A percentile compares a stretch with the other conserved stretches of the same genome.
These are phyloP conservation scores for Gadopsis bispinosus DNA, from an alignment of 2,797 vertebrate genomes.

Conservation along the genomic window DNA sequence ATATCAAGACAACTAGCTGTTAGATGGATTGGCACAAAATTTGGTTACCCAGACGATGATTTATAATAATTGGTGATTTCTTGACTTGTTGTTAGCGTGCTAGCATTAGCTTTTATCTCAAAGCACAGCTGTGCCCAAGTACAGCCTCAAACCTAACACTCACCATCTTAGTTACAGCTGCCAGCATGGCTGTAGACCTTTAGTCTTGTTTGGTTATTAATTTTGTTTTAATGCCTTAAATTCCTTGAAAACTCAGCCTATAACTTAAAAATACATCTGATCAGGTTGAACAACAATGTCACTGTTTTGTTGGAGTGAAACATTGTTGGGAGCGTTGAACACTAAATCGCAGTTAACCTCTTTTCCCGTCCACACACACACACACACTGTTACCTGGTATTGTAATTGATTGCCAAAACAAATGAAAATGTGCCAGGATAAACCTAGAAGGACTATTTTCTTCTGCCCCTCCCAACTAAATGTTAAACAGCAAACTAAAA, in stretches of 20 bases:
- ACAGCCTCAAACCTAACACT: not conserved
- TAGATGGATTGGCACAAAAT: not conserved
- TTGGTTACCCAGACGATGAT: not conserved
- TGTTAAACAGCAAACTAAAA: not conserved
- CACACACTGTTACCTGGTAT: no score
- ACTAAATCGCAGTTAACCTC: not conserved
- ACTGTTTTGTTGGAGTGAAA: not conserved
- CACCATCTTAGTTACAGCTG: not conserved
- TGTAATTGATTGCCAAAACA: not conserved
- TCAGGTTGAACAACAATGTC: not conserved
- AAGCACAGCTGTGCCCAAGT: not conserved
- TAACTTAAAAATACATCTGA: not conserved
- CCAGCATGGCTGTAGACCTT: not conserved
- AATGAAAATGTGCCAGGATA: not conserved
- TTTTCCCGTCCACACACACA: not conserved
- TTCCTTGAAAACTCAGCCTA: not conserved
- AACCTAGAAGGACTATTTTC: not conserved
- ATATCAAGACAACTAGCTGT: not conserved
- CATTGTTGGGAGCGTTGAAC: not conserved
- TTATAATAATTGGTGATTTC: not conserved
- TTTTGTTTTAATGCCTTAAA: not conserved
- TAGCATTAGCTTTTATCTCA: not conserved
- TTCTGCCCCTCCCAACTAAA: not conserved
- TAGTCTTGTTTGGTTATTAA: not conserved
- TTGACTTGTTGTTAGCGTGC: not conserved